Conservation (phyloP, 2,113 vertebrate species). For the Himantopus leucocephalus region DNA sequence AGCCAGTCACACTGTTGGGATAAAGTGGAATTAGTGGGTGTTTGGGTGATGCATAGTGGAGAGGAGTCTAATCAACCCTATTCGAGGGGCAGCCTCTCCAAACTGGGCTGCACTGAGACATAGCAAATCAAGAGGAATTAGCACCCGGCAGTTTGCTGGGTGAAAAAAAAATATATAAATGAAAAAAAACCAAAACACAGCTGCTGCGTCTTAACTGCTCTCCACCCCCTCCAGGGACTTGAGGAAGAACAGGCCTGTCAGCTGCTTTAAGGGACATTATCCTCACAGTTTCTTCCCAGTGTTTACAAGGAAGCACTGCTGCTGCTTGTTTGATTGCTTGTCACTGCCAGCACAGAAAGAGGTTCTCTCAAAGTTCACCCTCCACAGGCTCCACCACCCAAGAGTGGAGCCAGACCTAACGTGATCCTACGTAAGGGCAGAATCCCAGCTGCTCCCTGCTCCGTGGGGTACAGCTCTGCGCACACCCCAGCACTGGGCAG, state of each 20-base stretch:
- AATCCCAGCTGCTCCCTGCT: not conserved
- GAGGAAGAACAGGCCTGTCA: conserved; percentile 10
- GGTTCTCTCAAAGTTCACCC: not conserved
- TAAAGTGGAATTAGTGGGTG: conserved; percentile 29
- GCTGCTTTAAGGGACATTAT: conserved; percentile 6
- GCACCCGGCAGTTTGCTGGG: conserved; percentile 3
- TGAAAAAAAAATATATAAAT: not conserved
- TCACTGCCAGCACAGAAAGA: not conserved
- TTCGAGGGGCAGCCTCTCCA: conserved; percentile 22
- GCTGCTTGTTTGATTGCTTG: not conserved
- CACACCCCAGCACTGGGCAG: not conserved
- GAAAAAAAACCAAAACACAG: conserved; percentile 33
- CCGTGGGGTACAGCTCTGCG: not conserved
- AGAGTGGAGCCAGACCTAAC: not conserved
- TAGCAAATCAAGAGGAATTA: conserved; percentile 53
- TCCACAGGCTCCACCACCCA: not conserved
- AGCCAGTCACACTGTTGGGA: not conserved
- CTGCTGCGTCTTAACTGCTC: conserved; percentile 17
- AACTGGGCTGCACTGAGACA: conserved; percentile 10
- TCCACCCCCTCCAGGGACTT: not conserved
- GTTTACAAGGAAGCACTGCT: not conserved
- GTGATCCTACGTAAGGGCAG: accelerated
- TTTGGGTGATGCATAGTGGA: conserved; percentile 26
- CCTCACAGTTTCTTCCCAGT: not conserved
- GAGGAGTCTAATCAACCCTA: conserved; percentile 44